These are phyloP conservation scores for Lampris incognitus DNA, from an alignment of 2,113 vertebrate genomes.

Conservation along the genomic window DNA sequence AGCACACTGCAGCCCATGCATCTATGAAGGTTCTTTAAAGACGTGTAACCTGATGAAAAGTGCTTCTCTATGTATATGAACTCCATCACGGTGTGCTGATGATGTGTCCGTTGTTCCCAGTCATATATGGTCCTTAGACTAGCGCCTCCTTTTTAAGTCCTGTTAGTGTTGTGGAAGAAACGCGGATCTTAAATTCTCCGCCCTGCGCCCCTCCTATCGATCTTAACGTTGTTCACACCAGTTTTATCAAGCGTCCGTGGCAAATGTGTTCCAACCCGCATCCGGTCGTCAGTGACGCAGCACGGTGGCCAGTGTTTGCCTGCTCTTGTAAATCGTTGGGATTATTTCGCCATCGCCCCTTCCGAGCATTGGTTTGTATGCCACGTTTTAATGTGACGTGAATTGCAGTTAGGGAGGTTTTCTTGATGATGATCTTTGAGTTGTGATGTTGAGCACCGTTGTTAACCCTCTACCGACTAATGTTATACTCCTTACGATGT, in stretches of 20 bases:
- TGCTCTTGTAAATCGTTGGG: constrained; percentile 35
- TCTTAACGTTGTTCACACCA: constrained; percentile 24
- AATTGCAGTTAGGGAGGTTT: constrained; percentile 59
- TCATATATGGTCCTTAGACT: constrained; percentile 23
- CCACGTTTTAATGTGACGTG: constrained; percentile 72
- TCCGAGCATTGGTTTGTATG: constrained; percentile 67
- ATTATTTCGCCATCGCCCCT: constrained; percentile 60
- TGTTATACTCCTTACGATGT: constrained; percentile 72
- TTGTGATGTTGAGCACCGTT: constrained; percentile 69
- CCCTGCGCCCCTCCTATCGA: constrained; percentile 6
- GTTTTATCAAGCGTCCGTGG: constrained; percentile 18
- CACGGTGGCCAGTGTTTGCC: not conserved
- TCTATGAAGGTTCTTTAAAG: constrained; percentile 76
- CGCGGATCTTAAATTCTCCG: constrained; percentile 48
- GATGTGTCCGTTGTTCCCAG: constrained; percentile 68
- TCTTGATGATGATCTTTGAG: constrained; percentile 63
- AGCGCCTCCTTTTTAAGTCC: constrained; percentile 4
- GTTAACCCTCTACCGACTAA: constrained; percentile 64
- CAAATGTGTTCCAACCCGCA: constrained; percentile 28
- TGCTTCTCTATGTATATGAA: constrained; percentile 55
- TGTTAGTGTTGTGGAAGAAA: constrained; percentile 74
- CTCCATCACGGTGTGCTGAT: constrained; percentile 63
- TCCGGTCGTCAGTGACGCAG: constrained; percentile 16
- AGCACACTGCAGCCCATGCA: constrained; percentile 67
- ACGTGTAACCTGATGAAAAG: constrained; percentile 69